A percentile compares a stretch with the other conserved stretches of the same genome.
Evolutionary conservation across 2,113 vertebrate genomes (phyloP).

Genomic region (Gadus macrocephalus): DNA sequence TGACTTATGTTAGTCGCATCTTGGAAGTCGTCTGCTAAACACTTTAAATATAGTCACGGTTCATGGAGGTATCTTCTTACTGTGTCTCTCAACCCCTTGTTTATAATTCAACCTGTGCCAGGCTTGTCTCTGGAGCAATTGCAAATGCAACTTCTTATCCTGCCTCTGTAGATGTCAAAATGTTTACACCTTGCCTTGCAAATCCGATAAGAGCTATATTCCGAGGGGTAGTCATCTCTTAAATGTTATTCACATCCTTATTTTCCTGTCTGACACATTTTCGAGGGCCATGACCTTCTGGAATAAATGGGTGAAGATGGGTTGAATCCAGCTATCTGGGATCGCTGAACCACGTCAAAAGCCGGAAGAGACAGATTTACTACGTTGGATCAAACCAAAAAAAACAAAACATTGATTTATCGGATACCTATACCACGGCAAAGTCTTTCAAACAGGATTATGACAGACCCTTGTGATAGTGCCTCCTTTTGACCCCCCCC

Average conservation of each 20-base stretch:
- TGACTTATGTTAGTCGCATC: too few relatives aligned
- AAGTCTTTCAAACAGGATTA: conserved; percentile 55
- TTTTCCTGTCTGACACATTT: conserved; percentile 33
- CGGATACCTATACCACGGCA: conserved; percentile 34
- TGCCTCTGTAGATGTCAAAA: conserved; percentile 35
- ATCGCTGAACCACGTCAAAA: conserved; percentile 35
- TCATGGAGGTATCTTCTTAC: background rate
- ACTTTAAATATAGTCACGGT: conserved; percentile 10
- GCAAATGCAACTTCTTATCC: conserved; percentile 30
- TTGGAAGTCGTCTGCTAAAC: too few relatives aligned
- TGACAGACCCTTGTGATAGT: conserved; percentile 11
- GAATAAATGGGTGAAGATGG: conserved; percentile 23
- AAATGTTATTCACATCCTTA: conserved; percentile 32
- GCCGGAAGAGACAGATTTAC: conserved; percentile 10
- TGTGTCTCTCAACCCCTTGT: background rate
- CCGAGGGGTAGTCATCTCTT: conserved; percentile 47
- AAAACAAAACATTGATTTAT: conserved; percentile 50
- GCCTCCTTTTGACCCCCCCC: conserved; percentile 40
- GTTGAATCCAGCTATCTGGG: conserved; percentile 39
- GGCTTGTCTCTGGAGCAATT: conserved; percentile 22
- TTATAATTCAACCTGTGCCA: conserved; percentile 21
- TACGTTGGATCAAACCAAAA: conserved; percentile 7
- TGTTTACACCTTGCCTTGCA: conserved; percentile 42
- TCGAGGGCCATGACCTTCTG: conserved; percentile 45
- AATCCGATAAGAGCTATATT: conserved; percentile 46